Evolutionary conservation across 2,797 vertebrate species (phyloP), one percentile per base, ranked within the genome.

Genomic region (Gallinago stenura): DNA sequence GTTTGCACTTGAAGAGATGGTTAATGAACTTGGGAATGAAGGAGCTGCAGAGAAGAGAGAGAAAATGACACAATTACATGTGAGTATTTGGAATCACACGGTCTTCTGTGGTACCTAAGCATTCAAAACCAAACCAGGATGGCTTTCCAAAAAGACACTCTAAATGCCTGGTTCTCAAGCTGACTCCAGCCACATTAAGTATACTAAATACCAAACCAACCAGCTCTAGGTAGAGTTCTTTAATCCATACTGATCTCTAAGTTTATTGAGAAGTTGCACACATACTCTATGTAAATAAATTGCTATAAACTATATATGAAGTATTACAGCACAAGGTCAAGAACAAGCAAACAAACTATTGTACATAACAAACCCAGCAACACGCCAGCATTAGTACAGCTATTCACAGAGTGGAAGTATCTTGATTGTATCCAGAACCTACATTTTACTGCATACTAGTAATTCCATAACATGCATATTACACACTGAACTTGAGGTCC

Each of bases 21-120:
- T 99, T 99, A 97, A 99, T 99, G 97, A 99, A 99, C 96, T 99
- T 99, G 70, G 99, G 99, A 97, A 99, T 99, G 97, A 99, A 99
- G 87, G 99, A 99, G 97, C 99, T 99, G 97, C 83, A 71, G 91
- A 95, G 87, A 77, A 83, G 39, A 94, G 76, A 94, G 0, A 94
- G 30, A 92, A 82, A 83, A 65, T 9, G 11, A 86, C 53, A 92
- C 39, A 53, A 87, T 78, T 90, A 84, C 33, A 41, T 1, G 7
- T 43, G 66, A 90, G 33, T 24, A 56, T 48, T 14, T 58, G 81
- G 54, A 87, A 39, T 58, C 50, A 61, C 4, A 25, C 4, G 21
- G 37, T 18, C 35, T 45, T 39, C 12, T 30, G 43, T 20, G 79
- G 30, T 46, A 56, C 82, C 51, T 80, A 82, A 65, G 33, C 65